phyloP scores from a whole-genome alignment of 2,888 invertebrate genomes.

The Apocheima hispidaria region DNA sequence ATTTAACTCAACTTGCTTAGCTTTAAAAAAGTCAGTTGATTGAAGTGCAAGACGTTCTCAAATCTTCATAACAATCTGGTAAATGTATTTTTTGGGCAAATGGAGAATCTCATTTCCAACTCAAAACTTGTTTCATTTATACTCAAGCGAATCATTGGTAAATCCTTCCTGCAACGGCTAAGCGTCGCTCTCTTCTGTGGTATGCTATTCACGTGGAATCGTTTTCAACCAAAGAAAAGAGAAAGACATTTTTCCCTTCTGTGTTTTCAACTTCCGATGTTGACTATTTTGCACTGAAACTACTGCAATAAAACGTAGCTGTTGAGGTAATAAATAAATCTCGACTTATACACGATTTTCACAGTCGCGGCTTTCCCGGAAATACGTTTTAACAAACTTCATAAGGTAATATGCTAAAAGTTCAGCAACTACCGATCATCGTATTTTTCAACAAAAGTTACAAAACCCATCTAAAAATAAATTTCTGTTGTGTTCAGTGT shows the following conservation, averaged over 20 bases:
- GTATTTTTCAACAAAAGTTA: too few species aligned
- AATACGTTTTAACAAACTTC: neutral
- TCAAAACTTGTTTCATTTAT: conserved; percentile 27
- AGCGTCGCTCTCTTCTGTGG: conserved; percentile 57
- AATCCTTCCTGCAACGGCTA: conserved; percentile 48
- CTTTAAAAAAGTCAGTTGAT: neutral
- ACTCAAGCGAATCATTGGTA: conserved; percentile 42
- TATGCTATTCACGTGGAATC: conserved; percentile 54
- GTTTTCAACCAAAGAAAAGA: too few species aligned
- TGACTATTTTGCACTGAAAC: conserved; percentile 43
- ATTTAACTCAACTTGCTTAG: too few species aligned
- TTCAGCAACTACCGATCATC: too few species aligned
- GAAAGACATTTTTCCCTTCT: too few species aligned
- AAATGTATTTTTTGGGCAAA: neutral
- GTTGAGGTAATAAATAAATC: conserved; percentile 25
- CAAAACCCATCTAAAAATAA: too few species aligned
- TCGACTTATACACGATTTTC: neutral
- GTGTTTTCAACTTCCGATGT: too few species aligned
- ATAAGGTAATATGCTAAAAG: too few species aligned
- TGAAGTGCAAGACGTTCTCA: neutral
- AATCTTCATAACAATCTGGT: neutral
- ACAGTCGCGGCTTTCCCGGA: neutral
- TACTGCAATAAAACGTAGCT: conserved; percentile 47
- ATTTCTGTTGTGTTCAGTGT: too few species aligned
- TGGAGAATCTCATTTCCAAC: neutral